Evolutionary conservation across 2,888 invertebrate genomes (phyloP).

Genomic region (Apamea epomidion): DNA sequence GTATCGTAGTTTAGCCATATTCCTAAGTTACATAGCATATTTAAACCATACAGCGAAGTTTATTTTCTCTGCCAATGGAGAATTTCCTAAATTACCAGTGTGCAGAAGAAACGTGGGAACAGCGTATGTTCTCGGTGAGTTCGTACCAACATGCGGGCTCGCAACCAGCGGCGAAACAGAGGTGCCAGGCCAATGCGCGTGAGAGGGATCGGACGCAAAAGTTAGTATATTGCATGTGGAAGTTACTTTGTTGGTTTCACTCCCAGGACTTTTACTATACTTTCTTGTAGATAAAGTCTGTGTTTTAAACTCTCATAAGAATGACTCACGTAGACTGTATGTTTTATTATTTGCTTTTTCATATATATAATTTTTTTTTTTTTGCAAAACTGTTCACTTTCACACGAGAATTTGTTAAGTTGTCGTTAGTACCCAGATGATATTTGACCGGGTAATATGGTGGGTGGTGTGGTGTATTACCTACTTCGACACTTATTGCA

Average conservation of each 20-base stretch:
- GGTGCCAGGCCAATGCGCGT: slow-evolving; percentile 95
- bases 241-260: slow-evolving; percentile 19
- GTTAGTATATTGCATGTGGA: slow-evolving; percentile 87
- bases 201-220: slow-evolving; percentile 96
- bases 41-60: background rate
- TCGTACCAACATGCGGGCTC: slow-evolving; percentile 76
- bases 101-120: slow-evolving; percentile 81
- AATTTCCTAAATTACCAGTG: slow-evolving; percentile 81
- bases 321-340: background rate
- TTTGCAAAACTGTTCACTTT: background rate
- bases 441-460: background rate
- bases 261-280: slow-evolving; percentile 35
- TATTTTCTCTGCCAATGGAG: slow-evolving; percentile 71
- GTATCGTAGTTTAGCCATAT: background rate
- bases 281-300: background rate
- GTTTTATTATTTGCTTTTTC: background rate
- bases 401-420: background rate
- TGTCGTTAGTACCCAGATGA: background rate
- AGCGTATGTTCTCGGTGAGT: slow-evolving; percentile 73
- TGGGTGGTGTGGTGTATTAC: too few relatives aligned
- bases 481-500: background rate
- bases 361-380: background rate
- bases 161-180: slow-evolving; percentile 89
- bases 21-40: background rate
- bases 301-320: background rate